These are phyloP conservation scores for Clitarchus hookeri DNA, from an alignment of 2,888 invertebrate species.

Conservation along the genomic window DNA sequence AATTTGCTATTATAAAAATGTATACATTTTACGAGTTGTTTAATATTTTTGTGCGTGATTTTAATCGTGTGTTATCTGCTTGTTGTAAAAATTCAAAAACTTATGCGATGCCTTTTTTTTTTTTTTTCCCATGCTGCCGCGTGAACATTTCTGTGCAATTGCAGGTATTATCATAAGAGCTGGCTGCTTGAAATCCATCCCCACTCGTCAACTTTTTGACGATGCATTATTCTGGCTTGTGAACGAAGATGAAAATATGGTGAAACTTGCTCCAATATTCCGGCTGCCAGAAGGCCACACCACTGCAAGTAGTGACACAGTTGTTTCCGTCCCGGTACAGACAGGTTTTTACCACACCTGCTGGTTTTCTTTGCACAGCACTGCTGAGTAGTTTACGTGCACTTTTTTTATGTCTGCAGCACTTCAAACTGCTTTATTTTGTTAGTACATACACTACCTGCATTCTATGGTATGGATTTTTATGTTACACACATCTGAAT, in stretches of 20 bases:
- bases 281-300: not conserved
- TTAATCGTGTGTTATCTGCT: no score
- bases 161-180: not conserved
- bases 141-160: not conserved
- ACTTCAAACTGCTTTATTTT: no score
- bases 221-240: not conserved
- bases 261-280: not conserved
- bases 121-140: not conserved
- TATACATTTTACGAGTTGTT: no score
- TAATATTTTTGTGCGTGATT: no score
- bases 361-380: not conserved
- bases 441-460: no score
- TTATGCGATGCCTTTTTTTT: no score
- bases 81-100: no score
- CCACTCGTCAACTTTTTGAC: not conserved
- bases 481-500: no score
- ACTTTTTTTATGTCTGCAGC: no score
- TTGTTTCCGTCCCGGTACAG: not conserved
- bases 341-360: not conserved
- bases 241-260: not conserved
- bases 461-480: no score
- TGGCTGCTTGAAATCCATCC: not conserved
- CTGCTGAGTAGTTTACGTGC: no score
- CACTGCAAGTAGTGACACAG: not conserved
- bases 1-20: no score